These are phyloP conservation scores for Rhopalosiphum nymphaeae DNA, from an alignment of 2,888 invertebrate genomes.

Conservation along the genomic window DNA sequence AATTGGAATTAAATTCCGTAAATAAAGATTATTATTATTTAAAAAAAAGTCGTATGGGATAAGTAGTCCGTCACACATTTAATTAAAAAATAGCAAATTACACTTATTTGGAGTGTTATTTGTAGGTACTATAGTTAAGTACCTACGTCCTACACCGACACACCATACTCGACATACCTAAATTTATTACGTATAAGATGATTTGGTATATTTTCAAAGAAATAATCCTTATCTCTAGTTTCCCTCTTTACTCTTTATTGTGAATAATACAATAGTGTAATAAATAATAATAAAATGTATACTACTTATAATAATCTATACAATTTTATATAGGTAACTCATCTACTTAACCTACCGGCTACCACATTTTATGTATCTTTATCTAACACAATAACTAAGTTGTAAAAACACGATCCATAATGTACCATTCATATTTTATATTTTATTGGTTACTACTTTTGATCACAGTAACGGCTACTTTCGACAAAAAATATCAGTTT, in stretches of 20 bases:
- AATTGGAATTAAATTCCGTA: too few species aligned
- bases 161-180: neutral
- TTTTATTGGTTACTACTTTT: constrained; percentile 6
- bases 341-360: neutral
- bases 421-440: neutral
- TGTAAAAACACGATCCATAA: neutral
- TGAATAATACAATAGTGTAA: too few species aligned
- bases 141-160: neutral
- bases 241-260: neutral
- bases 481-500: neutral
- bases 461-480: neutral
- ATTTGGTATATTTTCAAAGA: neutral
- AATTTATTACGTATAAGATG: neutral
- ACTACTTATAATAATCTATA: neutral
- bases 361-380: neutral
- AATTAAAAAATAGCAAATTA: neutral
- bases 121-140: neutral
- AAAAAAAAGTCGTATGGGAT: neutral
- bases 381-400: neutral
- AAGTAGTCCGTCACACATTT: neutral
- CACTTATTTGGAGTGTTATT: neutral
- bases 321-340: neutral
- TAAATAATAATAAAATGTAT: neutral
- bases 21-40: too few species aligned
- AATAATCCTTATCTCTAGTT: neutral